These are phyloP conservation scores for Mechanitis mazaeus DNA, from an alignment of 2,888 invertebrate genomes.

Conservation along the genomic window DNA sequence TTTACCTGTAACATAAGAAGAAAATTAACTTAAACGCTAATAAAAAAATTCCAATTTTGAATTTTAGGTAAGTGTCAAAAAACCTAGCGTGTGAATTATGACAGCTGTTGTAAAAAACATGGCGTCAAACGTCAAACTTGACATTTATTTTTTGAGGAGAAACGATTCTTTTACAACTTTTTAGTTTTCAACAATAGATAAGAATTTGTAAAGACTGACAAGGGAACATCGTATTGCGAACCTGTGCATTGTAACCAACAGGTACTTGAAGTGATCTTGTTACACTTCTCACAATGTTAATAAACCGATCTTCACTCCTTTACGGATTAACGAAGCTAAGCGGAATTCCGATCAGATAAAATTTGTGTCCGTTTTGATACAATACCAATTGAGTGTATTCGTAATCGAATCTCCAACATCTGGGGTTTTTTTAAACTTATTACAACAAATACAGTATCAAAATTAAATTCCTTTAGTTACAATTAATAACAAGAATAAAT, in stretches of 20 bases:
- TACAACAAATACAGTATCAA: too few species aligned
- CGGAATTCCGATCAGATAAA: constrained; percentile 74
- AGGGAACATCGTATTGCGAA: constrained; percentile 47
- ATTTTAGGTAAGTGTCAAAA: neutral
- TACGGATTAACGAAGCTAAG: constrained; percentile 41
- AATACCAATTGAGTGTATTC: constrained; percentile 51
- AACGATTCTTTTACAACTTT: constrained; percentile 9
- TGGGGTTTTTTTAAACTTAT: constrained; percentile 23
- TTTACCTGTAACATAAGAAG: too few species aligned
- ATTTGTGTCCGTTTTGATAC: constrained; percentile 58
- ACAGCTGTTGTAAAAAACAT: constrained; percentile 17
- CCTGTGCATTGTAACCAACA: constrained; percentile 60
- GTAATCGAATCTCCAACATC: constrained; percentile 40
- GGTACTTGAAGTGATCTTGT: constrained; percentile 66
- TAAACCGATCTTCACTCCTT: constrained; percentile 59
- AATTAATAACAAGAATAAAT: too few species aligned
- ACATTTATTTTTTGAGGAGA: constrained; percentile 14
- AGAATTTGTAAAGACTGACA: constrained; percentile 33
- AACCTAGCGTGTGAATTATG: constrained; percentile 20
- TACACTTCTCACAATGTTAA: constrained; percentile 56
- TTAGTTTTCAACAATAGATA: constrained; percentile 15
- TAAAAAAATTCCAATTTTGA: too few species aligned
- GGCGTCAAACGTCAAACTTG: constrained; percentile 1
- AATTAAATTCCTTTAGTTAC: too few species aligned
- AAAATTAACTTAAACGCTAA: too few species aligned